Evolutionary conservation across 2,797 vertebrate species (phyloP), one percentile per base, ranked within the genome.

Genomic region (Xiphophorus birchmanni): DNA sequence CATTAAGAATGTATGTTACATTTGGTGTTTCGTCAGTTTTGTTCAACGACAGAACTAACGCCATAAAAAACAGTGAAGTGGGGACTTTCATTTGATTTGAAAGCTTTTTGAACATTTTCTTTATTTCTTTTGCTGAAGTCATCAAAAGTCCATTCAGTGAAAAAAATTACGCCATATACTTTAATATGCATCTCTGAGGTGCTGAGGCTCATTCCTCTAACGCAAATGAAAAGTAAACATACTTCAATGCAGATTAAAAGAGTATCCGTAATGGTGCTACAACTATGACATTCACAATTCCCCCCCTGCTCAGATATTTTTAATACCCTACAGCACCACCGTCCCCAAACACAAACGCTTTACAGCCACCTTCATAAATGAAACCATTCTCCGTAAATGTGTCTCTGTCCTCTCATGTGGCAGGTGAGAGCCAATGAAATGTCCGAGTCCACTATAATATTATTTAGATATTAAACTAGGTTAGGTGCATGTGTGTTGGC

Each of bases 321-420:
- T 87, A 92, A 91, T 88, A 75, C 90, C 83, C 85, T 80, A 82
- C 86, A 83, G 81, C 89, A 82, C 84, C 82, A 63, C 78, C 80
- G 73, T 77, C 73, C 78, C 83, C 26, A 87, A 87, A 74, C 81
- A 85, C 77, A 79, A 76, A 83, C 67, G 82, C 87, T 95, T 96
- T 94, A 95, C 73, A 81, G 93, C 84, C 92, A 85, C 87, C 92
- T 95, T 92, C 89, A 93, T 95, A 94, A 95, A 95, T 93, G 93
- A 94, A 94, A 88, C 92, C 92, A 92, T 95, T 95, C 93, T 94
- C 85, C 26, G 26, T 77, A 83, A 94, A 92, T 87, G 89, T 94
- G 94, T 85, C 89, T 85, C 83, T 87, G 91, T 94, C 92, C 90
- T 92, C 94, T 94, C 94, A 80, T 85, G 94, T 93, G 95, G 86